phyloP scores from a whole-genome alignment of 2,888 invertebrate genomes.

The Trimorus sp. region DNA sequence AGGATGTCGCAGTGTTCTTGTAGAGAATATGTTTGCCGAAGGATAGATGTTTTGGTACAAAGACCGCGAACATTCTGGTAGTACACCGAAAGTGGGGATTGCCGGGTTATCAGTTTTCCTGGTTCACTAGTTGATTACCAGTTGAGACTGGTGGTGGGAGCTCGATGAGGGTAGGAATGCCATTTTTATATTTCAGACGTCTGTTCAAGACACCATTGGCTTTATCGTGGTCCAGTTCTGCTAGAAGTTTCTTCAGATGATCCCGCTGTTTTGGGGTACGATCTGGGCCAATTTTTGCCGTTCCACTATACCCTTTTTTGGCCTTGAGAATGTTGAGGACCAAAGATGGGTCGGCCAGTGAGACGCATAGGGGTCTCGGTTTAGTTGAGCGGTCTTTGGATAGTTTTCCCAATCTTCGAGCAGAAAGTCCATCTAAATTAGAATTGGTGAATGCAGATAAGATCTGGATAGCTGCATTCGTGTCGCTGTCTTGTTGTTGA shows the following conservation, averaged over 20 bases:
- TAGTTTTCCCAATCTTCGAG: too few species aligned
- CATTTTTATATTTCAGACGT: neutral
- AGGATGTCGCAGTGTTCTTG: neutral
- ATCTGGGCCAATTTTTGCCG: neutral
- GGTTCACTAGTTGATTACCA: neutral
- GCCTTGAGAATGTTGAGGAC: neutral
- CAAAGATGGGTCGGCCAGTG: neutral
- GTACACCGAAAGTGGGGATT: neutral
- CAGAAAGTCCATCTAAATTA: too few species aligned
- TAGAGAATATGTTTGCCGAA: neutral
- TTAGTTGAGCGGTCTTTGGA: neutral
- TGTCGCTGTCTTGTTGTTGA: too few species aligned
- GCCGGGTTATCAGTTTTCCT: constrained; percentile 5
- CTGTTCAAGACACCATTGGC: neutral
- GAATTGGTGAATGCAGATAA: too few species aligned
- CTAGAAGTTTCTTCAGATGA: neutral
- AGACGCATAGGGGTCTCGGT: neutral
- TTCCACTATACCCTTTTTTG: neutral
- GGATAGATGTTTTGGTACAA: neutral
- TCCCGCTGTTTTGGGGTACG: neutral
- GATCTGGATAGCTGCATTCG: too few species aligned
- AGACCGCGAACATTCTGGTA: constrained; percentile 21
- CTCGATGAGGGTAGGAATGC: neutral
- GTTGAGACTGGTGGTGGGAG: neutral
- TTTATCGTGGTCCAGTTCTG: neutral